Evolutionary conservation across 2,888 invertebrate species (phyloP).

Genomic region (Dicycla oo): DNA sequence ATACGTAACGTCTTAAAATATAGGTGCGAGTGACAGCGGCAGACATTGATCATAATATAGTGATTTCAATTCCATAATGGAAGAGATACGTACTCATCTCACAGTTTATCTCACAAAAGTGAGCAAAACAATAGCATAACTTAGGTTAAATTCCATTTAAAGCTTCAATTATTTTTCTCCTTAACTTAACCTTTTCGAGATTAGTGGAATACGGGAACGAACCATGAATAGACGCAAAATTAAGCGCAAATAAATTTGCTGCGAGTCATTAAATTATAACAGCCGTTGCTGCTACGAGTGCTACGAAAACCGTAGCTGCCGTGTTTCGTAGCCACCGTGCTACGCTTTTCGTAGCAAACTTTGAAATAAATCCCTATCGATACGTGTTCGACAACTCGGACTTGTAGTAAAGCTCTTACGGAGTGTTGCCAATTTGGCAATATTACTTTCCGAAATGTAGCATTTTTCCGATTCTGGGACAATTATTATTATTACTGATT

Average conservation of each 20-base stretch:
- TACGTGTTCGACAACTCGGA: slow-evolving; percentile 16
- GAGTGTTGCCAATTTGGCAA: neutral
- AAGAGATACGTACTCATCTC: neutral
- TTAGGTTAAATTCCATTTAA: neutral
- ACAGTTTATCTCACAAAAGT: neutral
- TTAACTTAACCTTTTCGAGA: neutral
- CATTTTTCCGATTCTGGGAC: neutral
- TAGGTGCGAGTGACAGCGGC: slow-evolving; percentile 8
- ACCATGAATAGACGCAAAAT: neutral
- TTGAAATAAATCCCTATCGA: slow-evolving; percentile 7
- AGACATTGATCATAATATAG: slow-evolving; percentile 9
- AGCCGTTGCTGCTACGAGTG: neutral
- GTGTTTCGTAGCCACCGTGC: neutral
- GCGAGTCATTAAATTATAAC: neutral
- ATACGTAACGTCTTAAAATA: slow-evolving; percentile 16
- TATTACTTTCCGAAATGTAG: neutral
- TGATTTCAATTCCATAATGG: neutral
- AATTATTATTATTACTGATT: neutral
- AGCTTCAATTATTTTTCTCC: neutral
- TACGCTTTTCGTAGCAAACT: slow-evolving; percentile 25
- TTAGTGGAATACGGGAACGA: neutral
- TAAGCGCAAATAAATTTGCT: neutral
- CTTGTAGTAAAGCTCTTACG: slow-evolving; percentile 23
- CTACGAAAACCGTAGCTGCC: slow-evolving; percentile 1
- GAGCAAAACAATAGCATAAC: neutral